phyloP scores from a whole-genome alignment of 2,888 invertebrate genomes.

The Papilio protenor region DNA sequence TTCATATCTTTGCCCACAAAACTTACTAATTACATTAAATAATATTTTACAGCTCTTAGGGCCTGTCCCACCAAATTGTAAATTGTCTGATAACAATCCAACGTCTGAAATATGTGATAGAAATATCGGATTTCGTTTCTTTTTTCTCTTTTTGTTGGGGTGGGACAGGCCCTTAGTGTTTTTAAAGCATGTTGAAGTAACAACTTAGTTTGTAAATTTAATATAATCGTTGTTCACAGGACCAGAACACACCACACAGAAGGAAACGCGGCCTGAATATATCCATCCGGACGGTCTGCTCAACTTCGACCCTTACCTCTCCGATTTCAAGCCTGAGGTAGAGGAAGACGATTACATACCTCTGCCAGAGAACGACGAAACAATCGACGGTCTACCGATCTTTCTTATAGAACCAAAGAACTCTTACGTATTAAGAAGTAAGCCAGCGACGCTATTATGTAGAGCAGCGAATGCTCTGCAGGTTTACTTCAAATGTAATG shows the following conservation, averaged over 20 bases:
- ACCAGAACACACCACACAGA: slow-evolving; percentile 71
- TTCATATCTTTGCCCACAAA: too few relatives aligned
- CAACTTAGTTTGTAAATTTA: too few relatives aligned
- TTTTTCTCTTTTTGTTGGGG: too few relatives aligned
- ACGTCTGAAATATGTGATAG: too few relatives aligned
- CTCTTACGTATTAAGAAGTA: slow-evolving; percentile 94
- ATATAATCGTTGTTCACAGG: slow-evolving; percentile 57
- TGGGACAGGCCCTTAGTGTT: too few relatives aligned
- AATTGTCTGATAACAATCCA: too few relatives aligned
- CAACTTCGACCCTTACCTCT: slow-evolving; percentile 76
- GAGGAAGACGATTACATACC: slow-evolving; percentile 82
- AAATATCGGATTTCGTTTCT: too few relatives aligned
- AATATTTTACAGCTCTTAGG: too few relatives aligned
- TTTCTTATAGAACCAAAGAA: slow-evolving; percentile 95
- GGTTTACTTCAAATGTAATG: slow-evolving; percentile 92
- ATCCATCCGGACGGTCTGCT: slow-evolving; percentile 77
- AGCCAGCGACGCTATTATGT: slow-evolving; percentile 94
- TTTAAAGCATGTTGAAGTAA: too few relatives aligned
- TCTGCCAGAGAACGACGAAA: slow-evolving; percentile 83
- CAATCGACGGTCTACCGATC: slow-evolving; percentile 90
- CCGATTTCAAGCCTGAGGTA: slow-evolving; percentile 73
- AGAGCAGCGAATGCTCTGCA: slow-evolving; percentile 95
- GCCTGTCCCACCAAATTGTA: too few relatives aligned
- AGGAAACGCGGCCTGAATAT: slow-evolving; percentile 76
- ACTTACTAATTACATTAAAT: too few relatives aligned